Conservation (phyloP, 2,797 vertebrate species). For the Salarias fasciatus region DNA sequence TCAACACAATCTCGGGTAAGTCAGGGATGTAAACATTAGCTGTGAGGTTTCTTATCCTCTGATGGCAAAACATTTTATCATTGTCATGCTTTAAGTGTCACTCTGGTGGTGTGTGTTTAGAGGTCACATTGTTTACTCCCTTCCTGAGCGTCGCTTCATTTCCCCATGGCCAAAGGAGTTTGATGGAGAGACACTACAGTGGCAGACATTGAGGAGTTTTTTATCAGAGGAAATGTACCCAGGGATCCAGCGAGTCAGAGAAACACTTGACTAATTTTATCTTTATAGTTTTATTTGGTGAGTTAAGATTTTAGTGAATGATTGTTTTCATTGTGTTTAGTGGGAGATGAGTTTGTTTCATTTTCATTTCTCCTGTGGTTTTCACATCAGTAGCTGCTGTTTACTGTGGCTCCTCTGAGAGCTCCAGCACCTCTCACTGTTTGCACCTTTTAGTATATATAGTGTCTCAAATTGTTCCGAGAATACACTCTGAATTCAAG, state of each 20-base stretch:
- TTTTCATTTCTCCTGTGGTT: constrained; percentile 19
- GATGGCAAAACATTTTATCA: background rate
- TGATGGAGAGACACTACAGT: constrained; percentile 3
- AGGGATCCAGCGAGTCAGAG: constrained; percentile 9
- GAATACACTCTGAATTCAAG: constrained; percentile 1
- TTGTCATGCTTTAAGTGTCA: background rate
- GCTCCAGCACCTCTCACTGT: constrained; percentile 1
- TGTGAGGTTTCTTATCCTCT: background rate
- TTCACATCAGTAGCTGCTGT: constrained; percentile 12
- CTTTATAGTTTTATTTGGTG: constrained; percentile 23
- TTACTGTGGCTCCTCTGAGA: constrained; percentile 19
- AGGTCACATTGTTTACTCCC: background rate
- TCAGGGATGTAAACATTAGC: background rate
- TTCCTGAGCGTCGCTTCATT: background rate
- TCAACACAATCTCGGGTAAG: background rate
- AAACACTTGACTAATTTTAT: constrained; percentile 22
- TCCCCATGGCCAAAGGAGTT: background rate
- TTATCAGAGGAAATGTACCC: constrained; percentile 2
- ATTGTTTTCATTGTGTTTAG: constrained; percentile 11
- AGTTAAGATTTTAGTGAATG: constrained; percentile 3
- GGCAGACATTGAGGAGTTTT: background rate
- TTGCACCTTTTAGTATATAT: constrained; percentile 2
- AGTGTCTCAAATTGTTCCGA: constrained; percentile 4
- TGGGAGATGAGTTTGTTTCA: constrained; percentile 14
- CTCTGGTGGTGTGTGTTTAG: background rate